Conservation (phyloP, 2,797 vertebrate genomes). For the Australoheros facetus region DNA sequence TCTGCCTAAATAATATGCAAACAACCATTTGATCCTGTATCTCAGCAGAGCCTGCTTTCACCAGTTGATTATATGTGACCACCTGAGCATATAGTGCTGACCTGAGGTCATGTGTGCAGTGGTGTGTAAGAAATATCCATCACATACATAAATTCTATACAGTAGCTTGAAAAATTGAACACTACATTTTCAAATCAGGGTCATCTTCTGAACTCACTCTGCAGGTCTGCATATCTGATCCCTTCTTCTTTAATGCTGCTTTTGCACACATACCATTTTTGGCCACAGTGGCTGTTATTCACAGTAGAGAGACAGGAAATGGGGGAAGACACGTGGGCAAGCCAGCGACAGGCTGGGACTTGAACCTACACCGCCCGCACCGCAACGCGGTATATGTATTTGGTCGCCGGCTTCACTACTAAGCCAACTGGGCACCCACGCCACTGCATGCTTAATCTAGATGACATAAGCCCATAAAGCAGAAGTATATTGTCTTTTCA, state of each 20-base stretch:
- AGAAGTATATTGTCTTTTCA: background rate
- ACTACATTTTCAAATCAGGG: background rate
- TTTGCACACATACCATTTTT: background rate
- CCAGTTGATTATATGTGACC: conserved; percentile 8
- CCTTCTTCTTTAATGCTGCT: conserved; percentile 10
- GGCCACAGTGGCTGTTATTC: too few relatives aligned
- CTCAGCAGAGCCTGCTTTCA: background rate
- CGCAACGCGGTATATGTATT: too few relatives aligned
- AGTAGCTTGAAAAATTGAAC: conserved; percentile 12
- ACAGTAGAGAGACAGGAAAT: too few relatives aligned
- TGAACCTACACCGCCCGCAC: too few relatives aligned
- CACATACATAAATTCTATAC: background rate
- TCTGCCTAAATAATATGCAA: background rate
- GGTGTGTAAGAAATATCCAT: background rate
- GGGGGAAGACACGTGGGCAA: too few relatives aligned
- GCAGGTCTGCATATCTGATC: conserved; percentile 12
- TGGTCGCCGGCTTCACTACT: too few relatives aligned
- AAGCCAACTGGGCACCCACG: background rate
- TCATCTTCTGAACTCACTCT: conserved; percentile 1
- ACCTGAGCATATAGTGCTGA: conserved; percentile 5
- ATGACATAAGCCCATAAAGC: background rate
- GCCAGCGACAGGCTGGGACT: too few relatives aligned
- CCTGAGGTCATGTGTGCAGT: conserved; percentile 8
- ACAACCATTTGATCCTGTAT: conserved; percentile 2
- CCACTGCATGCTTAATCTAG: background rate